A percentile compares a stretch with the other conserved stretches of the same genome.
These are phyloP conservation scores for Trypoxylus dichotomus DNA, from an alignment of 1,140 invertebrate species.

Conservation along the genomic window DNA sequence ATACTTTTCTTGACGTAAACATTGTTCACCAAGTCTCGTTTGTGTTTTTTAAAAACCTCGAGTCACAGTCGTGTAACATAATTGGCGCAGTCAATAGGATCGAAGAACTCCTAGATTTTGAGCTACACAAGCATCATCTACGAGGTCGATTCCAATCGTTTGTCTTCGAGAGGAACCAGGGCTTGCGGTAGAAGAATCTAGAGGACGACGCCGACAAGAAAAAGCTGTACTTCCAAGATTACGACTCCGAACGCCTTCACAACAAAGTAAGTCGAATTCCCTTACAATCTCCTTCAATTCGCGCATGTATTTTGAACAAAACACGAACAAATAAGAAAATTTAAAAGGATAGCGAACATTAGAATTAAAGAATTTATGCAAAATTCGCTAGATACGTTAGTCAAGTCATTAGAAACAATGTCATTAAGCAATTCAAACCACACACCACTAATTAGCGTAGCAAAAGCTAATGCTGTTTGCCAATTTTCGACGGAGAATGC, in stretches of 20 bases:
- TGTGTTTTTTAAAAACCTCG: no score
- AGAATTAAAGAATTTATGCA: neutral
- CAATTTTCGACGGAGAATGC: conserved; percentile 9
- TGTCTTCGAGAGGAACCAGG: no score
- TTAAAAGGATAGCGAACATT: neutral
- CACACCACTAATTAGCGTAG: neutral
- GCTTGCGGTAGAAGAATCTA: no score
- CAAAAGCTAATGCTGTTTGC: conserved; percentile 8
- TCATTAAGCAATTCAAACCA: neutral
- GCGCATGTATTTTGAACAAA: neutral
- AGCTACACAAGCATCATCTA: no score
- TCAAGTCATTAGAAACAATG: neutral
- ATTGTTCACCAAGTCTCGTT: no score
- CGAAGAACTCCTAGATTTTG: no score
- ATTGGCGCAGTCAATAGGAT: no score
- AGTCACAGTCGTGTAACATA: no score
- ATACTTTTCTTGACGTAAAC: no score
- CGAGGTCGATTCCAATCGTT: no score
- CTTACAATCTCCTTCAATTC: neutral
- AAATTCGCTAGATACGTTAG: neutral
- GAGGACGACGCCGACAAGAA: no score
- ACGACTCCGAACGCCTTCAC: neutral
- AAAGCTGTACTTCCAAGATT: no score
- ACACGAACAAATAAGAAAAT: neutral
- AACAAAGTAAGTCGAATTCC: conserved; percentile 5